Percentiles rank a stretch among this genome's conserved stretches.
phyloP scores from a whole-genome alignment of 2,797 vertebrate species.

The Masticophis lateralis region DNA sequence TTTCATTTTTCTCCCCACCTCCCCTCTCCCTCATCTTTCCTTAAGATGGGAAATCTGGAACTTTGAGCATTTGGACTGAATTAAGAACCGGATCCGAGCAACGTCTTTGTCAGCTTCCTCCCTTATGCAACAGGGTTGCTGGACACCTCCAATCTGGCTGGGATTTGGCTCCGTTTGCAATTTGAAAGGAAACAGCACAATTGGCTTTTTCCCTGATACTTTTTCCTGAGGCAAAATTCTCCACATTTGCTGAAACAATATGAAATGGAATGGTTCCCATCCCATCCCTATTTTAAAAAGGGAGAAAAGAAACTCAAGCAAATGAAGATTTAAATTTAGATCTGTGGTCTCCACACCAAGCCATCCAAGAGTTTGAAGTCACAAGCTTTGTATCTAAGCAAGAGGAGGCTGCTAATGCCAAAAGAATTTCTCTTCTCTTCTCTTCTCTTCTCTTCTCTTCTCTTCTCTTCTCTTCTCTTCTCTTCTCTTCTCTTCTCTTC shows the following conservation, averaged over 20 bases:
- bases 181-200: slow-evolving; percentile 50
- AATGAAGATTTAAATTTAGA: slow-evolving; percentile 52
- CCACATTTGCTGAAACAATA: slow-evolving; percentile 51
- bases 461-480: neutral
- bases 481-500: neutral
- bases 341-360: neutral
- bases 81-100: neutral
- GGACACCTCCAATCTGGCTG: neutral
- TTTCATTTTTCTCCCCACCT: neutral
- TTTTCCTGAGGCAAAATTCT: slow-evolving; percentile 52
- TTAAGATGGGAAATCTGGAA: neutral
- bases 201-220: slow-evolving; percentile 31
- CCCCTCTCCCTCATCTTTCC: neutral
- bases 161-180: slow-evolving; percentile 44
- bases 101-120: neutral
- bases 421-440: neutral
- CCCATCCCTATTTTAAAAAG: slow-evolving; percentile 31
- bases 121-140: neutral
- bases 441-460: neutral
- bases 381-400: slow-evolving; percentile 6
- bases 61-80: rapidly evolving
- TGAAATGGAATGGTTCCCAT: slow-evolving; percentile 50
- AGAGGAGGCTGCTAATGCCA: neutral
- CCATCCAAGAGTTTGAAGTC: slow-evolving; percentile 27
- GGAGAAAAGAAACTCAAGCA: slow-evolving; percentile 37